Base-by-base conservation (phyloP, 2,797 vertebrate genomes). In the Cottoperca gobio region DNA sequence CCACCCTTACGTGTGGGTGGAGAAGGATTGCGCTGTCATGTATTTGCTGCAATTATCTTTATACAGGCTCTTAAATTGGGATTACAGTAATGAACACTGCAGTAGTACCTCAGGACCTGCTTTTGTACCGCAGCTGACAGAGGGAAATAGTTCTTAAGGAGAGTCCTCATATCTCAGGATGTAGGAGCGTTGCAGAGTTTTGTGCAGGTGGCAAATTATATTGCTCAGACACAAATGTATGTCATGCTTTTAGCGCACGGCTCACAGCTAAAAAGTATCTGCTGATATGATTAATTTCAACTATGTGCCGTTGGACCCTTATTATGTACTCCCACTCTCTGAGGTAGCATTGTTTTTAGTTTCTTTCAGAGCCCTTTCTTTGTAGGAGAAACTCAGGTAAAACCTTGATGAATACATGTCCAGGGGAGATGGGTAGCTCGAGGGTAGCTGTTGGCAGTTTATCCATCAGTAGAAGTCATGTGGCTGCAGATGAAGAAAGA, bases 401-500 rank as follows among this genome's bases (percentile, higher is more conserved):
- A n/a, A 23, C 16, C 9, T 19, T 40, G 4, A 21, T 70, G 60
- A n/a, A 28, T 52, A 31, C 75, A 45, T 67, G 55, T 70, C 50
- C 4, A 4, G 52, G n/a, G 59, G 37, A 66, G 50, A 58, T 66
- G 9, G 42, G 42, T 64, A 37, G 68, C 54, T 61, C 19, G 63
- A 73, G 57, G 37, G 39, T 42, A 24, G 17, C 42, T 64, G 42
- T 52, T 61, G 65, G 45, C 39, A 45, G 75, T 65, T 63, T 81
- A 81, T 92, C 83, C 88, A 83, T 81, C 43, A 81, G 65, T 53
- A 86, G 54, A 24, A 53, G 35, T 69, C 70, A 52, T 88, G 2
- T 6, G 78, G 90, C 84, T 75, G 45, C 79, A 28, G 52, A 85
- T 89, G 84, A 87, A 90, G 86, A 86, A 86, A n/a, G n/a, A 70